A percentile compares a stretch with the other conserved stretches of the same genome.
Evolutionary conservation across 2,113 vertebrate species (phyloP).

Genomic region (Oxyura jamaicensis): DNA sequence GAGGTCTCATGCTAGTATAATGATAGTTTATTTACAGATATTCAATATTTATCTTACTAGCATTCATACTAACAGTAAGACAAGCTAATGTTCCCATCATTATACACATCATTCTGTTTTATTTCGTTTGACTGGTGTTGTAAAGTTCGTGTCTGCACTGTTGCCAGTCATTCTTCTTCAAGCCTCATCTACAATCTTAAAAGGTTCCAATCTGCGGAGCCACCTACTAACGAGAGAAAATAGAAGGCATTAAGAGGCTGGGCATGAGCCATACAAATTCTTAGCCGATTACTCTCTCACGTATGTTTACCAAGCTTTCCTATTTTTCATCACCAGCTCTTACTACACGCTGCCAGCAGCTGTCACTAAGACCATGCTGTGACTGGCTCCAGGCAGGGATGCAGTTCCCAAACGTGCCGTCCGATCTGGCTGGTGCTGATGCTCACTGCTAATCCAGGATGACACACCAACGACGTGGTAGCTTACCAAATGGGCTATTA

Average conservation of each 20-base stretch:
- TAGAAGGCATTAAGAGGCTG: slow-evolving; percentile 19
- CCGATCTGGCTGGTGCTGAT: background rate
- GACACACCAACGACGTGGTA: background rate
- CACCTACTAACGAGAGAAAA: slow-evolving; percentile 6
- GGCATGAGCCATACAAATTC: background rate
- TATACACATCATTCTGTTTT: slow-evolving; percentile 40
- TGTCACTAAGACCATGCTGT: background rate
- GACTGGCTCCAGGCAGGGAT: background rate
- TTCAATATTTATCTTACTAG: slow-evolving; percentile 53
- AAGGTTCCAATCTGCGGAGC: slow-evolving; percentile 12
- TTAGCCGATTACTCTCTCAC: background rate
- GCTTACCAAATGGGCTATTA: background rate
- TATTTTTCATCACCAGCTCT: background rate
- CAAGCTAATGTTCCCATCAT: slow-evolving; percentile 29
- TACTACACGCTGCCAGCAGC: background rate
- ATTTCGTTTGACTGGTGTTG: slow-evolving; percentile 16
- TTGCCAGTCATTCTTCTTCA: slow-evolving; percentile 1
- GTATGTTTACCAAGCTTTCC: background rate
- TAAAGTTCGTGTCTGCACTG: slow-evolving; percentile 10
- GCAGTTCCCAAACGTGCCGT: background rate
- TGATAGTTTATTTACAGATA: slow-evolving; percentile 48
- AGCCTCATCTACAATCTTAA: slow-evolving; percentile 29
- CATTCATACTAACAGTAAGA: slow-evolving; percentile 18
- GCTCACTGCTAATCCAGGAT: background rate
- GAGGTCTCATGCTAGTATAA: slow-evolving; percentile 6